These are phyloP conservation scores for Lamellibrachia luymesi DNA, from an alignment of 1,140 invertebrate species.

Conservation along the genomic window DNA sequence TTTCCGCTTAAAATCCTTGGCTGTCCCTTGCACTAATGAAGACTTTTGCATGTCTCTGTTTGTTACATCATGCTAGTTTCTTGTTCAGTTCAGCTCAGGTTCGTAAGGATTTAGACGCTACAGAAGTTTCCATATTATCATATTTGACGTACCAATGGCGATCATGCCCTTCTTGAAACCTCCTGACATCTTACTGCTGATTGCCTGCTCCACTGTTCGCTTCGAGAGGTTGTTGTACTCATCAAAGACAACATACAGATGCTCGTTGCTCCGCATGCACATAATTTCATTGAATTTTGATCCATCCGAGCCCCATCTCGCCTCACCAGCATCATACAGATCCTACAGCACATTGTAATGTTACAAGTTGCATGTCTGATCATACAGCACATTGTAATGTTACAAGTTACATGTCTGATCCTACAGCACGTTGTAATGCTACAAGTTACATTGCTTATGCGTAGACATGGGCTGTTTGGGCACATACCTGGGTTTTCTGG, in stretches of 20 bases:
- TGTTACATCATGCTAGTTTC: too few relatives aligned
- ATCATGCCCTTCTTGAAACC: constrained; percentile 22
- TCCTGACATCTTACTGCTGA: constrained; percentile 19
- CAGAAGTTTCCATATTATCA: too few relatives aligned
- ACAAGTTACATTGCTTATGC: too few relatives aligned
- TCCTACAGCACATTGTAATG: constrained; percentile 19
- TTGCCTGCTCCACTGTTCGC: constrained; percentile 1
- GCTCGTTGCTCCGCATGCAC: background rate
- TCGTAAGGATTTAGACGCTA: too few relatives aligned
- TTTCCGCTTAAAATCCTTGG: too few relatives aligned
- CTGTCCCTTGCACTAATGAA: too few relatives aligned
- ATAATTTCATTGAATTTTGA: constrained; percentile 17
- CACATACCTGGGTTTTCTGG: too few relatives aligned
- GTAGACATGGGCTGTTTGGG: too few relatives aligned
- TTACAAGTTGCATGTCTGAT: background rate
- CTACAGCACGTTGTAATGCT: constrained; percentile 18
- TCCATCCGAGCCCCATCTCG: constrained; percentile 8
- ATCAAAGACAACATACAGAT: constrained; percentile 18
- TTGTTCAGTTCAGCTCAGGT: too few relatives aligned
- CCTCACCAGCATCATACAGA: constrained; percentile 13
- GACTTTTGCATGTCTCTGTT: too few relatives aligned
- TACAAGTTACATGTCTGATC: background rate
- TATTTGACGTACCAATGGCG: constrained; percentile 24
- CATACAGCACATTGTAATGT: constrained; percentile 17
- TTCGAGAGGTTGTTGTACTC: constrained; percentile 21